Conservation (phyloP, 1,140 invertebrate genomes). For the Drosophila mojavensis region DNA sequence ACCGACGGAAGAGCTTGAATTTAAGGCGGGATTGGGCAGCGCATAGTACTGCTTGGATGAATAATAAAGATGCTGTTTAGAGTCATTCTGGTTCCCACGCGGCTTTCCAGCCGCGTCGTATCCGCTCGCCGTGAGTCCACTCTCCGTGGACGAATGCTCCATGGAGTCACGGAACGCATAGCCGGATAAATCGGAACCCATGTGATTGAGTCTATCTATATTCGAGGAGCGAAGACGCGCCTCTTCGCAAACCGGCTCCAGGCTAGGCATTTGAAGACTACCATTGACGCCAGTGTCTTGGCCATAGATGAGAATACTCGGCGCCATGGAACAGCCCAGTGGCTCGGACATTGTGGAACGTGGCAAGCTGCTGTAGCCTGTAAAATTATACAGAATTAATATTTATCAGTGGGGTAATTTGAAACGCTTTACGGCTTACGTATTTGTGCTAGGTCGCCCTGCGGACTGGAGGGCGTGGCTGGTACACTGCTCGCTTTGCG, state of each 20-base stretch:
- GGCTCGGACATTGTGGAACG: slow-evolving; percentile 91
- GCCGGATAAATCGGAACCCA: slow-evolving; percentile 79
- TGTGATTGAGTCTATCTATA: slow-evolving; percentile 56
- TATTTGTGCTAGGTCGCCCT: slow-evolving; percentile 81
- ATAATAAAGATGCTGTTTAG: slow-evolving; percentile 76
- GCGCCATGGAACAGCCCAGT: slow-evolving; percentile 84
- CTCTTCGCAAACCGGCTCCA: slow-evolving; percentile 88
- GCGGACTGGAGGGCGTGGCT: slow-evolving; percentile 92
- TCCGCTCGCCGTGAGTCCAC: slow-evolving; percentile 84
- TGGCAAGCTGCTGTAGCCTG: slow-evolving; percentile 92
- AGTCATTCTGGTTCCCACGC: slow-evolving; percentile 77
- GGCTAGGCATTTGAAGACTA: slow-evolving; percentile 56
- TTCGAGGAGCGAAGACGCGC: slow-evolving; percentile 67
- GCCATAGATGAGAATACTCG: slow-evolving; percentile 81
- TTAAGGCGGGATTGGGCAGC: slow-evolving; percentile 61
- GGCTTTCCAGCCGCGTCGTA: slow-evolving; percentile 80
- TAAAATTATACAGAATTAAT: slow-evolving; percentile 13
- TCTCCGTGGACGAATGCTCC: slow-evolving; percentile 88
- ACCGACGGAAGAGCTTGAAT: slow-evolving; percentile 48
- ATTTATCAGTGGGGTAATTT: neutral
- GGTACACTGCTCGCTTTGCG: slow-evolving; percentile 93
- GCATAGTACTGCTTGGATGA: slow-evolving; percentile 78
- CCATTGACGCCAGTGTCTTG: slow-evolving; percentile 51
- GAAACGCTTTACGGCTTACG: slow-evolving; percentile 42
- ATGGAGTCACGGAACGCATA: slow-evolving; percentile 90